Percentiles rank a stretch among this genome's conserved stretches.
Conservation (phyloP, 2,113 vertebrate species). For the Cyphomyrus discorhynchus region DNA sequence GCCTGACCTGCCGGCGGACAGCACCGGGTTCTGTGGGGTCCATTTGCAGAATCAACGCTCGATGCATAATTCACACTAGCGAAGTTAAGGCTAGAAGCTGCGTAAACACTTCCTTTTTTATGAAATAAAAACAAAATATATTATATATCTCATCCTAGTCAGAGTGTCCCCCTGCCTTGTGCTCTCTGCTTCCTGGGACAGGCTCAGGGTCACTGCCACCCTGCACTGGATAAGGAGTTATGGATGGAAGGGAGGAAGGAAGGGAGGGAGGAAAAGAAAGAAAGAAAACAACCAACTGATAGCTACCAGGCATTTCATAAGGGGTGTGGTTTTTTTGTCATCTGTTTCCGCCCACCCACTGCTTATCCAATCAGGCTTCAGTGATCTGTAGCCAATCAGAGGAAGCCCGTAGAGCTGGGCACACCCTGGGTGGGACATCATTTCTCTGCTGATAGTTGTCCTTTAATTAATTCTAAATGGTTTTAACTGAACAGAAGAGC, state of each 20-base stretch:
- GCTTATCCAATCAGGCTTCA: background rate
- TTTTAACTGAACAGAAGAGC: background rate
- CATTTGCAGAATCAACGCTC: background rate
- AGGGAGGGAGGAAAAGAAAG: background rate
- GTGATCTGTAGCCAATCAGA: background rate
- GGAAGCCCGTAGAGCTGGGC: background rate
- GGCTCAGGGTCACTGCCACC: background rate
- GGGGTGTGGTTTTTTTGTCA: background rate
- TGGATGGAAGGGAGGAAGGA: background rate
- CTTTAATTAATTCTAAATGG: conserved; percentile 4
- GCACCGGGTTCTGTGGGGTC: background rate
- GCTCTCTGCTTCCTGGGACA: background rate
- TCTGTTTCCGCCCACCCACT: background rate
- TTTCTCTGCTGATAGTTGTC: background rate
- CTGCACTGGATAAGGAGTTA: background rate
- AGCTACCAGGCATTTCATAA: background rate
- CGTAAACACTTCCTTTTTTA: background rate
- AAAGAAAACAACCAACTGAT: background rate
- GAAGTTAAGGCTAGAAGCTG: background rate
- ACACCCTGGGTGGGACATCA: background rate
- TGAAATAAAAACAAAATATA: background rate
- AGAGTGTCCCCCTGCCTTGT: background rate
- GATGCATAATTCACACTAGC: background rate
- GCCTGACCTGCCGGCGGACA: background rate
- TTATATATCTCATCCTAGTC: background rate